Evolutionary conservation across 2,797 vertebrate genomes (phyloP).

Genomic region (Perodicticus potto): DNA sequence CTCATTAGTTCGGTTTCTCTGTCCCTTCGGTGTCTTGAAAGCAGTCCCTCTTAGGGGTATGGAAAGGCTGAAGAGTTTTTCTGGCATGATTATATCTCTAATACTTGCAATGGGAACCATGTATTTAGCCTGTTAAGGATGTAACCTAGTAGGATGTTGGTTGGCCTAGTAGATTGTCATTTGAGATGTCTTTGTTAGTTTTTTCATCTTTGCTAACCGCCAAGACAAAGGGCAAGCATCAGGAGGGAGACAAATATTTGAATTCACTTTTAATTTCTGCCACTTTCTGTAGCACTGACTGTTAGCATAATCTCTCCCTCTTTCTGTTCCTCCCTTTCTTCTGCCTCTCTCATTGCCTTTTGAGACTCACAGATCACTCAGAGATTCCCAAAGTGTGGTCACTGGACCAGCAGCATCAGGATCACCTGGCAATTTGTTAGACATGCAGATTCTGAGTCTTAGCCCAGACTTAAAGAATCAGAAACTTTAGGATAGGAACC

Average conservation of each 20-base stretch:
- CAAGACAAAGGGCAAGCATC: constrained; percentile 22
- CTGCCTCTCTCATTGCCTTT: not conserved
- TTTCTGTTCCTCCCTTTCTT: not conserved
- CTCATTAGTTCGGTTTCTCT: constrained; percentile 34
- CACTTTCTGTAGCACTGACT: not conserved
- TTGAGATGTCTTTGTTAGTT: constrained; percentile 62
- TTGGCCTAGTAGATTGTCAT: constrained; percentile 24
- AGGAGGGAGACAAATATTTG: not conserved
- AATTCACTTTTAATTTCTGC: constrained; percentile 20
- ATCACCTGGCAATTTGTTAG: not conserved
- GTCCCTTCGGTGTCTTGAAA: constrained; percentile 48
- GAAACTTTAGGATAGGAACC: not conserved
- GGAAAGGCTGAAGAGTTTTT: constrained; percentile 36
- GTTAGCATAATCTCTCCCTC: not conserved
- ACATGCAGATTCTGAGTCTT: not conserved
- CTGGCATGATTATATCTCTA: constrained; percentile 34
- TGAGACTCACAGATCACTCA: not conserved
- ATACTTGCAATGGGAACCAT: constrained; percentile 21
- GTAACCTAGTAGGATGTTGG: not conserved
- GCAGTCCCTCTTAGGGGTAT: not conserved
- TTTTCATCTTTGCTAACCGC: constrained; percentile 26
- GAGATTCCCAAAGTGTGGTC: not conserved
- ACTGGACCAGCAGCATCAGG: not conserved
- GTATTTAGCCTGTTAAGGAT: constrained; percentile 3
- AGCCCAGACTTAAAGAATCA: not conserved